phyloP scores from a whole-genome alignment of 1,140 invertebrate species.

The Eupristina koningsbergeri region DNA sequence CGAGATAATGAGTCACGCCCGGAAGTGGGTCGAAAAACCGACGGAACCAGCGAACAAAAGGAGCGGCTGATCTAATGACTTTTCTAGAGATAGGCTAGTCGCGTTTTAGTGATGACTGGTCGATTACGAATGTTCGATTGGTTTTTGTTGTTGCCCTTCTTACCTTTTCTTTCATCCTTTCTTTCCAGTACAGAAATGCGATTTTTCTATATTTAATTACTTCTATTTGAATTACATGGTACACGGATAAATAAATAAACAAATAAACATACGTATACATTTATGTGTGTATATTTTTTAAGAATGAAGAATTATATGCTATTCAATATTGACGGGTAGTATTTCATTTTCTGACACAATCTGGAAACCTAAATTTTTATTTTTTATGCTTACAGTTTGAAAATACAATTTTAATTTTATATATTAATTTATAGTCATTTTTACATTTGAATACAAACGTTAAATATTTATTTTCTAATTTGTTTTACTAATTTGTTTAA shows the following conservation, averaged over 20 bases:
- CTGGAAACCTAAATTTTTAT: too few species aligned
- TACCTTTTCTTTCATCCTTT: not conserved
- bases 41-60: slow-evolving; percentile 45
- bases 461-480: too few species aligned
- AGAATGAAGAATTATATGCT: too few species aligned
- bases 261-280: too few species aligned
- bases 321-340: too few species aligned
- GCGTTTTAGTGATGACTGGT: not conserved
- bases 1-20: slow-evolving; percentile 44
- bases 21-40: slow-evolving; percentile 59
- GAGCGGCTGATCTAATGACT: slow-evolving; percentile 49
- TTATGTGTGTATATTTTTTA: too few species aligned
- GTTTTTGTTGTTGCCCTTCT: not conserved
- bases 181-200: not conserved
- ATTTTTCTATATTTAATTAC: not conserved
- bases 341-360: too few species aligned
- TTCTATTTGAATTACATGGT: not conserved
- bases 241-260: not conserved
- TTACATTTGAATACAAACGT: too few species aligned
- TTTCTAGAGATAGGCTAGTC: slow-evolving; percentile 50
- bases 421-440: too few species aligned
- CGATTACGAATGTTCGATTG: not conserved
- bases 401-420: too few species aligned
- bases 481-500: too few species aligned
- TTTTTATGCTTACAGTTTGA: too few species aligned